Percentiles rank a stretch among this genome's conserved stretches.
Conservation (phyloP, 2,888 invertebrate species). For the Rhabditoides inermis region DNA sequence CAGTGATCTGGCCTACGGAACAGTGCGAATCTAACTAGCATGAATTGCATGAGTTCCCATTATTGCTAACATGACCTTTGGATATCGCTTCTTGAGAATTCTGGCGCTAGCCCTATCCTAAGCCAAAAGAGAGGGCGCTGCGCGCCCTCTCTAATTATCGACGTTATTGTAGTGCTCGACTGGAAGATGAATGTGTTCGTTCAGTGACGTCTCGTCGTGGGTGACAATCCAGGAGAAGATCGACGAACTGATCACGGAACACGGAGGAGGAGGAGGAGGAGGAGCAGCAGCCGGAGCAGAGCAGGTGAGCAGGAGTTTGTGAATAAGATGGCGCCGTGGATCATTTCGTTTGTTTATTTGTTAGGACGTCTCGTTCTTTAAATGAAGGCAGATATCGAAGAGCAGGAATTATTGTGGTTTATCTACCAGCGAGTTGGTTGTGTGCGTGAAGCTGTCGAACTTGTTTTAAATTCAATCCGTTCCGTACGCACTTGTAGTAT, state of each 20-base stretch:
- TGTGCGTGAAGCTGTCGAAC: not conserved
- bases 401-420: not conserved
- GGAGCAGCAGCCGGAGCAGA: not conserved
- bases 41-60: no score
- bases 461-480: not conserved
- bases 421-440: not conserved
- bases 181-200: constrained; percentile 10
- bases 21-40: no score
- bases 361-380: not conserved
- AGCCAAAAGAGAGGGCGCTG: no score
- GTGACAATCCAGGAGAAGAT: constrained; percentile 32
- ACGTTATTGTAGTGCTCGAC: constrained; percentile 9
- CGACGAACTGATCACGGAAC: constrained; percentile 20
- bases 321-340: not conserved
- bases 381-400: not conserved
- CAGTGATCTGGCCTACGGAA: no score
- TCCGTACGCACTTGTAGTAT: not conserved
- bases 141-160: no score
- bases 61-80: no score
- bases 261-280: constrained; percentile 10
- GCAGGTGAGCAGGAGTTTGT: no score
- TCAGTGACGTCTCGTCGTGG: constrained; percentile 25
- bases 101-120: no score
- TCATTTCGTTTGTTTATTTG: constrained; percentile 16
- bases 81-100: no score